Conservation (phyloP, 2,888 invertebrate species). For the Torymus tubicola region DNA sequence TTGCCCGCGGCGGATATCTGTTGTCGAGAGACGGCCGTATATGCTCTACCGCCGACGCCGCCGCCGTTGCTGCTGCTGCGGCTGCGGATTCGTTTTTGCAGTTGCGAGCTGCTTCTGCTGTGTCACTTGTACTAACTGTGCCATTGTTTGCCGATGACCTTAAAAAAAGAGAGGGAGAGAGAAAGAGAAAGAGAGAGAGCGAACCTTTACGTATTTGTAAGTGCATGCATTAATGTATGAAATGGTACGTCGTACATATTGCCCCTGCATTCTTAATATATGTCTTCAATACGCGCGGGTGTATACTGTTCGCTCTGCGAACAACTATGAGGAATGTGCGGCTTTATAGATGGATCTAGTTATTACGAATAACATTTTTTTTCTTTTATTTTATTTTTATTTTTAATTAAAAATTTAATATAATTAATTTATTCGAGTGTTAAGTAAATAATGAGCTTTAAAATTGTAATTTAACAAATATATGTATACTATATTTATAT, state of each 20-base stretch:
- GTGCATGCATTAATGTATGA: conserved; percentile 52
- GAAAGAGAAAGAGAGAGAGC: no score
- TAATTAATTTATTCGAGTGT: no score
- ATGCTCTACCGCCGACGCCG: conserved; percentile 27
- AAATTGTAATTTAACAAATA: no score
- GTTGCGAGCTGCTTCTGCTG: conserved; percentile 29
- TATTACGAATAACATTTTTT: not conserved
- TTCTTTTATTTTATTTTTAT: no score
- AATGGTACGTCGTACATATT: conserved; percentile 27
- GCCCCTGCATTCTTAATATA: conserved; percentile 6
- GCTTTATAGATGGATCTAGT: not conserved
- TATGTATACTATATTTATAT: no score
- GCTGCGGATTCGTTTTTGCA: conserved; percentile 27
- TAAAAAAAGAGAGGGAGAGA: conserved; percentile 9
- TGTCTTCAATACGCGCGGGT: conserved; percentile 26
- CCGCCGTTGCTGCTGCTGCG: conserved; percentile 33
- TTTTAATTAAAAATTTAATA: no score
- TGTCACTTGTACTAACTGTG: conserved; percentile 44
- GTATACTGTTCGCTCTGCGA: not conserved
- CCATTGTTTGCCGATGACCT: conserved; percentile 53
- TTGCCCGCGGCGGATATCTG: conserved; percentile 46
- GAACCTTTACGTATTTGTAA: conserved; percentile 33
- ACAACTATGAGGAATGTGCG: conserved; percentile 31
- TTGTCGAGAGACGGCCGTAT: conserved; percentile 4
- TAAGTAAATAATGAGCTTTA: no score